Evolutionary conservation across 2,888 invertebrate species (phyloP), one percentile per base, ranked within the genome.

Genomic region (Campaea margaritaria): DNA sequence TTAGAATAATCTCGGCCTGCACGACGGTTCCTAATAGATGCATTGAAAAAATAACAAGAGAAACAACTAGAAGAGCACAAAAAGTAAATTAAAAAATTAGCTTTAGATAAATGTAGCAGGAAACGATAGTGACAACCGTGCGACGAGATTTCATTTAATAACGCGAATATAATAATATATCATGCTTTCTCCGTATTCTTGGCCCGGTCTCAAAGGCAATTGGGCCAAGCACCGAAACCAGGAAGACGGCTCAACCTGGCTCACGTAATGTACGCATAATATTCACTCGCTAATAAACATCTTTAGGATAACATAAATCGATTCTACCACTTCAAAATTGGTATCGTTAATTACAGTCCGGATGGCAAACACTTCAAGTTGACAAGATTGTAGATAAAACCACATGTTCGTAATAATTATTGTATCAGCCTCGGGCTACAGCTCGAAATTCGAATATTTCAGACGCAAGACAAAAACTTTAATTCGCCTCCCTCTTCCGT

Each of bases 141-240:
- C 70, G 77, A 78, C 74, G 67, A 71, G 73, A 69, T 78, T 80
- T 77, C 71, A 73, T 82, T 79, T 83, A 76, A 82, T 79, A 77
- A 72, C 74, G 75, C 70, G 69, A 78, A 81, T 60, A 62, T 85
- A 2, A 36, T 36, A 21, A 21, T 38, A 78, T 76, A 79, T 81
- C 73, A 74, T 69, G 81, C 88, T 89, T 88, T 89, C 87, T 83
- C 83, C 76, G 82, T 85, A 85, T 81, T 85, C 79, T 88, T 90
- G 89, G 89, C 88, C 74, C 76, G 72, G 68, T 72, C 78, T 89
- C 89, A 91, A 87, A 86, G 83, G 81, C 81, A 87, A 83, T 74
- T 84, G 82, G 89, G 87, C 76, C 87, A 81, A 76, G 69, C 78
- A 68, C 65, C 64, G 69, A 59, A 81, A 85, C 81, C 83, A 84